Percentiles rank a stretch among this genome's conserved stretches.
These are phyloP conservation scores for Menura novaehollandiae DNA, from an alignment of 2,113 vertebrate genomes.

Conservation along the genomic window DNA sequence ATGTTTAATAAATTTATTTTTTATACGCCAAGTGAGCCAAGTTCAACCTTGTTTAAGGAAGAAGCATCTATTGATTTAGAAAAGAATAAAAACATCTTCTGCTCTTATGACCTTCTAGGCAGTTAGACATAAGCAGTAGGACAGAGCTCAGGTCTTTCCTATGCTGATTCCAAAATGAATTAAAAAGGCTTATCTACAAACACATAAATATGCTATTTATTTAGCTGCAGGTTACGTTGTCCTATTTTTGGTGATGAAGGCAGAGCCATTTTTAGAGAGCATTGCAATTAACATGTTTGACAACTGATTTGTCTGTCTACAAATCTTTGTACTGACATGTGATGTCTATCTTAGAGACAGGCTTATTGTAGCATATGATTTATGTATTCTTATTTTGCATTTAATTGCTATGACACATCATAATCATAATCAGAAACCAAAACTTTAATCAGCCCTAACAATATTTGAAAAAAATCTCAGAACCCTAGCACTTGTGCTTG, in stretches of 20 bases:
- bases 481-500: neutral
- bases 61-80: neutral
- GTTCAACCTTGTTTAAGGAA: neutral
- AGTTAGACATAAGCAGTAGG: neutral
- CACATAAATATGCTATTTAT: neutral
- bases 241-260: neutral
- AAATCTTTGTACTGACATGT: neutral
- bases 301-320: neutral
- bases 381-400: slow-evolving; percentile 17
- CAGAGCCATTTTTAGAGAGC: neutral
- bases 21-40: neutral
- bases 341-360: neutral
- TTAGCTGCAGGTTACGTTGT: neutral
- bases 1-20: neutral
- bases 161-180: neutral
- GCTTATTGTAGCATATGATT: neutral
- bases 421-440: slow-evolving; percentile 4
- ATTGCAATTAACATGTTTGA: neutral
- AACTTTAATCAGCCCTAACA: neutral
- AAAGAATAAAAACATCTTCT: neutral
- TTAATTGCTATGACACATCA: slow-evolving; percentile 44
- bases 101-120: neutral
- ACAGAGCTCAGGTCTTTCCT: neutral
- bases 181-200: neutral
- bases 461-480: neutral